phyloP scores from a whole-genome alignment of 1,140 invertebrate genomes.

The Caligus rogercresseyi region DNA sequence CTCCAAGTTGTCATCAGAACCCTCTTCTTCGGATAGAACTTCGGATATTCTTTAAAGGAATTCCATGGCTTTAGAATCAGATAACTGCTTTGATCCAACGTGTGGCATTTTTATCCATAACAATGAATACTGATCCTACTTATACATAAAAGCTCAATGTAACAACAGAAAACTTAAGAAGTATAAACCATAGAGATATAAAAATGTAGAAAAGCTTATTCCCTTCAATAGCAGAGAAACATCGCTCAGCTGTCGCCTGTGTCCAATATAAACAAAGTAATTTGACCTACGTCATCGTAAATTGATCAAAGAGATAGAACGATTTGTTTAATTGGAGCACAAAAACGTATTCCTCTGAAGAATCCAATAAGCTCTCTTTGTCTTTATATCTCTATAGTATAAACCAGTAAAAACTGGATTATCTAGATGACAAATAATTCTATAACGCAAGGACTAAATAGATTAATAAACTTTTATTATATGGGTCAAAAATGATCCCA shows the following conservation, averaged over 20 bases:
- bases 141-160: background rate
- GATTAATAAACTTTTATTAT: too few relatives aligned
- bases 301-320: too few relatives aligned
- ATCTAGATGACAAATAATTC: background rate
- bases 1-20: background rate
- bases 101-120: background rate
- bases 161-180: background rate
- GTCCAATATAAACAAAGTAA: background rate
- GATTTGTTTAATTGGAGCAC: too few relatives aligned
- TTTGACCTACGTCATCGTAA: too few relatives aligned
- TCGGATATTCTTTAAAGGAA: background rate
- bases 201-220: background rate
- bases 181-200: background rate
- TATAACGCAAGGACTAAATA: too few relatives aligned
- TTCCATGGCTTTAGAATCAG: background rate
- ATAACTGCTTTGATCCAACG: background rate
- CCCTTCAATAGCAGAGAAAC: background rate
- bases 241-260: background rate
- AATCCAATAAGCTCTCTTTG: too few relatives aligned
- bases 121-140: background rate
- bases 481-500: background rate
- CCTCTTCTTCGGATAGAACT: background rate
- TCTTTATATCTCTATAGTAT: too few relatives aligned
- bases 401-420: background rate
- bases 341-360: too few relatives aligned